A percentile compares a stretch with the other conserved stretches of the same genome.
These are phyloP conservation scores for Tortrix viridana DNA, from an alignment of 2,888 invertebrate genomes.

Conservation along the genomic window DNA sequence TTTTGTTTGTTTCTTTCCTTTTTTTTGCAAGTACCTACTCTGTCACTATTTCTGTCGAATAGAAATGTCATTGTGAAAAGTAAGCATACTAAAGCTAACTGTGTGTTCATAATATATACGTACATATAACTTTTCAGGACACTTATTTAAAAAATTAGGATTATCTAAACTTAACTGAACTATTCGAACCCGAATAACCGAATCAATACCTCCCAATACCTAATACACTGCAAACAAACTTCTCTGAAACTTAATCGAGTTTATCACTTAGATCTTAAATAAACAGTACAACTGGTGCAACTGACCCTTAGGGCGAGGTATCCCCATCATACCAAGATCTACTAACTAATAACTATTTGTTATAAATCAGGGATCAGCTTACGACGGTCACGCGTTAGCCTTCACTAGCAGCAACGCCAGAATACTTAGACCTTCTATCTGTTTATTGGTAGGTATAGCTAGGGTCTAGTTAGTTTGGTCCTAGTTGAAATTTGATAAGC, in stretches of 20 bases:
- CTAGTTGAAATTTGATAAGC: constrained; percentile 33
- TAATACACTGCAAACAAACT: neutral
- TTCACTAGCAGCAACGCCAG: constrained; percentile 4
- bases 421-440: neutral
- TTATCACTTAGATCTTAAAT: constrained; percentile 9
- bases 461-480: constrained; percentile 12
- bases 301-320: constrained; percentile 17
- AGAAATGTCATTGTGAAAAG: too few species aligned
- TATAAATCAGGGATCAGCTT: neutral
- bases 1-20: too few species aligned
- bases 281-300: constrained; percentile 13
- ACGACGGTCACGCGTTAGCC: constrained; percentile 2
- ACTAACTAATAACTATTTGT: neutral
- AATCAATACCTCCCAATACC: too few species aligned
- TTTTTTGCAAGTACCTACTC: too few species aligned
- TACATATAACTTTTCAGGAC: too few species aligned
- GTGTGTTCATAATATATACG: too few species aligned
- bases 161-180: too few species aligned
- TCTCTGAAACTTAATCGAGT: constrained; percentile 12
- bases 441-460: too few species aligned
- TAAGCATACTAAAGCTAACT: too few species aligned
- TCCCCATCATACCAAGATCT: neutral
- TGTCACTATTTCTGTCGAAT: too few species aligned
- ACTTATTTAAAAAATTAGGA: too few species aligned
- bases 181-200: too few species aligned